phyloP scores from a whole-genome alignment of 2,888 invertebrate genomes.

The Pseudolycoriella hygida region DNA sequence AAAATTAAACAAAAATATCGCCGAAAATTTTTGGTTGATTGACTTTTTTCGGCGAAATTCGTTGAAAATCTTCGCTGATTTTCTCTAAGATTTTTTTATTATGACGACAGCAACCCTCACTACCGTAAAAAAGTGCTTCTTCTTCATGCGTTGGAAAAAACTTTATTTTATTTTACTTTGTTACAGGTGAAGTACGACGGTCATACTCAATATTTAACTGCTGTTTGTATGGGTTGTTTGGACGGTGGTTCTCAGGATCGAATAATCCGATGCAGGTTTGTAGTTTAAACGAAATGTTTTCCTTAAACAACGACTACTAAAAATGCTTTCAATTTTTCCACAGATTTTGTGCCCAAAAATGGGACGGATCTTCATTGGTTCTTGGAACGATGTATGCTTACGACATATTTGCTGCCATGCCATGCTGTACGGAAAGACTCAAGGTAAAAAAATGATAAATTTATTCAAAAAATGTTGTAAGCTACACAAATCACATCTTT shows the following conservation, averaged over 20 bases:
- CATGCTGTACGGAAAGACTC: conserved; percentile 84
- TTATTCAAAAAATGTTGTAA: not conserved
- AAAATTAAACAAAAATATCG: too few relatives aligned
- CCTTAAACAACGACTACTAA: not conserved
- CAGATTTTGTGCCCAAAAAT: conserved; percentile 61
- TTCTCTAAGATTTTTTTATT: too few relatives aligned
- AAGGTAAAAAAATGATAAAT: conserved; percentile 40
- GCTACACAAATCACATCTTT: too few relatives aligned
- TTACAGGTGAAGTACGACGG: conserved; percentile 79
- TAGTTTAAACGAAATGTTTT: conserved; percentile 8
- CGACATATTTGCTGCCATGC: conserved; percentile 94
- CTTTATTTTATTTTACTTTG: conserved; percentile 8
- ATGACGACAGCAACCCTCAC: too few relatives aligned
- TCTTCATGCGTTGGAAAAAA: not conserved
- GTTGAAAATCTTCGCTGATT: too few relatives aligned
- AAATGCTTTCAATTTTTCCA: conserved; percentile 6
- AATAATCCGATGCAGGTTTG: conserved; percentile 57
- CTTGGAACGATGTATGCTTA: conserved; percentile 97
- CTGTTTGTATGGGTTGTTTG: conserved; percentile 87
- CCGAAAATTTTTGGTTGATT: too few relatives aligned
- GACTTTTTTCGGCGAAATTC: too few relatives aligned
- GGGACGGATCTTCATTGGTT: conserved; percentile 87
- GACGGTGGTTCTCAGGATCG: conserved; percentile 65
- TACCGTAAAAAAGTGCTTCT: too few relatives aligned
- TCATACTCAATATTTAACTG: conserved; percentile 75